Evolutionary conservation across 2,113 vertebrate species (phyloP).

Genomic region (Orycteropus afer): DNA sequence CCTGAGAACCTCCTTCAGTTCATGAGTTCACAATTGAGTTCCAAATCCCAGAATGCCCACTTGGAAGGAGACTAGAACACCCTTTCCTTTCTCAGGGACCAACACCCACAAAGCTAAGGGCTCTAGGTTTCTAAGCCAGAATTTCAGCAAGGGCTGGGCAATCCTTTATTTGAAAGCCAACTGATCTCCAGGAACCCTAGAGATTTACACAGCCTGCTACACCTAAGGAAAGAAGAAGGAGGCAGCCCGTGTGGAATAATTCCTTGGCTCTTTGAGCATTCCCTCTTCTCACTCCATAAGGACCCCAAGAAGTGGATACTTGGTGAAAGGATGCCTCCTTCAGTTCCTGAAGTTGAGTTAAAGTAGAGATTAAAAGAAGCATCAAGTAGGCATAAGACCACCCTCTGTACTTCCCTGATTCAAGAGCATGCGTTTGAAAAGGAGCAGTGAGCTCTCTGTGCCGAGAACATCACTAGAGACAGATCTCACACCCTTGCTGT

Average conservation of each 20-base stretch:
- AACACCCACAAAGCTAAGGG: neutral
- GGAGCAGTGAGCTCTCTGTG: neutral
- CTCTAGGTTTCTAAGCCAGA: conserved; percentile 4
- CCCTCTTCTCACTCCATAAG: neutral
- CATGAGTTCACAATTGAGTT: conserved; percentile 4
- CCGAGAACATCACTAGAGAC: neutral
- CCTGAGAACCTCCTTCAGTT: neutral
- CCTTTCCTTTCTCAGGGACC: neutral
- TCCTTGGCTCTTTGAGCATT: neutral
- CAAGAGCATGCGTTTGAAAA: neutral
- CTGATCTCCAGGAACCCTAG: neutral
- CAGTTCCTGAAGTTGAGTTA: neutral
- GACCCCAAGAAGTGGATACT: neutral
- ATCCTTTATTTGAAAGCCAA: neutral
- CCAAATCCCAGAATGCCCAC: neutral
- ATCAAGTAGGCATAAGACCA: neutral
- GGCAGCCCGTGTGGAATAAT: neutral
- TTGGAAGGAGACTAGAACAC: neutral
- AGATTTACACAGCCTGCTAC: neutral
- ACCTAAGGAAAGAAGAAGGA: neutral
- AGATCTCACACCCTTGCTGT: neutral
- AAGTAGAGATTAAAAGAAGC: neutral
- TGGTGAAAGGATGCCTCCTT: neutral
- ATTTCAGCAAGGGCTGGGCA: neutral
- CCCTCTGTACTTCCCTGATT: neutral